Conservation (phyloP, 2,797 vertebrate species). For the Dermochelys coriacea region DNA sequence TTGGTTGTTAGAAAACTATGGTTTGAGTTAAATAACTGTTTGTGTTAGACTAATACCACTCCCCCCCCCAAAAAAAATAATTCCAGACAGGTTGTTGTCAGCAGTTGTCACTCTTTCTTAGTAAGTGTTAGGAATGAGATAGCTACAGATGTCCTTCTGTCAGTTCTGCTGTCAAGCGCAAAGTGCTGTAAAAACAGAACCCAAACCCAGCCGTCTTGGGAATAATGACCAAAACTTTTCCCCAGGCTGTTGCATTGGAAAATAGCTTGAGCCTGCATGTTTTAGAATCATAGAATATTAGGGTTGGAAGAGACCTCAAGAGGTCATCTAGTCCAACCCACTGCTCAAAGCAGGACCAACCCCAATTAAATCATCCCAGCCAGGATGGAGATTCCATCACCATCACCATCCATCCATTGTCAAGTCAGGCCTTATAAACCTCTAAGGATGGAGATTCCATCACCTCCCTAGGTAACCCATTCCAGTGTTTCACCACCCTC, state of each 20-base stretch:
- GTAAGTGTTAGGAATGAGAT: conserved; percentile 25
- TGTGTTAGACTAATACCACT: conserved; percentile 42
- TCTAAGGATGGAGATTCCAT: no score
- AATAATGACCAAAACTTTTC: neutral
- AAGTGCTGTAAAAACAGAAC: conserved; percentile 38
- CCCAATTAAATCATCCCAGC: no score
- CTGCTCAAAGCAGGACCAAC: no score
- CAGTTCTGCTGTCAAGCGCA: conserved; percentile 18
- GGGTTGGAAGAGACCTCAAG: no score
- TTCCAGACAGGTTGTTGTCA: conserved; percentile 53
- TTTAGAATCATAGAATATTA: neutral
- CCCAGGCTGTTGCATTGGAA: neutral
- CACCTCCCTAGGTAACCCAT: no score
- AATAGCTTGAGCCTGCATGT: neutral
- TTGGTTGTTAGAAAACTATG: conserved; percentile 23
- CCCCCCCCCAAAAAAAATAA: conserved; percentile 33
- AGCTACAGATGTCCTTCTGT: conserved; percentile 47
- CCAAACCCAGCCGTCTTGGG: conserved; percentile 27
- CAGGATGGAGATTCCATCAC: no score
- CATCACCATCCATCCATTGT: no score
- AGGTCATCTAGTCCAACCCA: no score
- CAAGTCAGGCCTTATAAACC: no score
- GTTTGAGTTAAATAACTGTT: conserved; percentile 64
- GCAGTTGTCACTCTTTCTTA: conserved; percentile 64
- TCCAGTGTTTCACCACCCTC: no score